Conservation (phyloP, 2,113 vertebrate species). For the Phalacrocorax carbo region DNA sequence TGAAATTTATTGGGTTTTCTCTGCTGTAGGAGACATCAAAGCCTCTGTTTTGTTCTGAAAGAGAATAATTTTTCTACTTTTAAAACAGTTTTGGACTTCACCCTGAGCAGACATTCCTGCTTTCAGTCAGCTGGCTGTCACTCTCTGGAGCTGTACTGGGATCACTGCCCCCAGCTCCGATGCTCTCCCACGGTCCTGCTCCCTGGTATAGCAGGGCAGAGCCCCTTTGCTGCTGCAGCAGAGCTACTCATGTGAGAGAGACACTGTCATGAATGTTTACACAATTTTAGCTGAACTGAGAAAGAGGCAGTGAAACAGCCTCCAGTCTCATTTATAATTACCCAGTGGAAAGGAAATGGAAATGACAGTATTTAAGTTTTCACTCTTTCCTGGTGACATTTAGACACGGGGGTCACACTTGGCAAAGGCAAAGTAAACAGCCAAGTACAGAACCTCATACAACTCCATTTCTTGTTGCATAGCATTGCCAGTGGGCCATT, state of each 20-base stretch:
- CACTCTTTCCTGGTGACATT: neutral
- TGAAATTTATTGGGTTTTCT: neutral
- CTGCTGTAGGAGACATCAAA: neutral
- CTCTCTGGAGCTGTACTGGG: neutral
- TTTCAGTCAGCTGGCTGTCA: neutral
- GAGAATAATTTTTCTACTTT: neutral
- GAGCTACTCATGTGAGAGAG: neutral
- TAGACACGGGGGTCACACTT: neutral
- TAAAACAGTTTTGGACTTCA: neutral
- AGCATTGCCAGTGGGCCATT: neutral
- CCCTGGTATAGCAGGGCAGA: neutral
- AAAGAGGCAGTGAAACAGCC: neutral
- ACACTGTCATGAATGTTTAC: neutral
- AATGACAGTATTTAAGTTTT: slow-evolving; percentile 15
- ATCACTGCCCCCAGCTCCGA: neutral
- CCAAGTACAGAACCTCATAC: neutral
- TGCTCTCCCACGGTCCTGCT: neutral
- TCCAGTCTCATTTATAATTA: neutral
- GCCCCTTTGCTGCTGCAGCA: neutral
- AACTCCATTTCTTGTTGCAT: neutral
- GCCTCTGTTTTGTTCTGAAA: neutral
- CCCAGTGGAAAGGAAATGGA: neutral
- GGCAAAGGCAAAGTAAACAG: neutral
- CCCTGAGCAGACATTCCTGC: neutral
- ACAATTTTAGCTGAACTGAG: neutral